phyloP scores from a whole-genome alignment of 2,888 invertebrate species.

The Andrena chrysosceles region DNA sequence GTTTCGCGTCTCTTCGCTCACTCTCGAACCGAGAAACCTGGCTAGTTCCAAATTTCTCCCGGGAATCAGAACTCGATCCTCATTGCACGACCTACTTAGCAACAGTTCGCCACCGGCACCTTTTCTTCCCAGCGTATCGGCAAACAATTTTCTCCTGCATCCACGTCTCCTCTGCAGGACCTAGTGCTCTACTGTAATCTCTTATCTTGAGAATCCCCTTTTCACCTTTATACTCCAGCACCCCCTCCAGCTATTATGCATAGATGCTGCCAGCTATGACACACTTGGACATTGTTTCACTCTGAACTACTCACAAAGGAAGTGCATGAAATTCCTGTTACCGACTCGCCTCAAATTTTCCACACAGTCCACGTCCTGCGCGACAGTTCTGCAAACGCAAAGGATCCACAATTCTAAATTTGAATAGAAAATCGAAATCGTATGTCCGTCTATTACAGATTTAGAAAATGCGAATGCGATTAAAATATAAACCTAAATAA shows the following conservation, averaged over 20 bases:
- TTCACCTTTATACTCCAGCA: background rate
- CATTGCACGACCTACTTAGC: slow-evolving; percentile 48
- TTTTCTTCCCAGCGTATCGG: slow-evolving; percentile 22
- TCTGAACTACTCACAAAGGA: too few species aligned
- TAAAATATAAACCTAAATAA: too few species aligned
- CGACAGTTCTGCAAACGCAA: too few species aligned
- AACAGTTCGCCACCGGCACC: slow-evolving; percentile 26
- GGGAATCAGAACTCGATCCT: slow-evolving; percentile 41
- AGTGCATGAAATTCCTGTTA: too few species aligned
- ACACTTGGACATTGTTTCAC: too few species aligned
- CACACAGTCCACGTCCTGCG: too few species aligned
- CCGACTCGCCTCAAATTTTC: too few species aligned
- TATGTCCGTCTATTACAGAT: too few species aligned
- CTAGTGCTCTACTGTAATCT: background rate
- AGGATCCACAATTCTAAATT: too few species aligned
- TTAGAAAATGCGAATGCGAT: too few species aligned
- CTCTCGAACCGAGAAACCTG: background rate
- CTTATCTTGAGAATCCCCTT: background rate
- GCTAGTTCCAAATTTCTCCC: slow-evolving; percentile 51
- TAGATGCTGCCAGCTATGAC: too few species aligned
- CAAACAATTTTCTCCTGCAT: slow-evolving; percentile 45
- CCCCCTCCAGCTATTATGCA: background rate
- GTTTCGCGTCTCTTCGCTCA: background rate
- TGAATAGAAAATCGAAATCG: too few species aligned
- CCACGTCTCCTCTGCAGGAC: background rate